Percentiles rank a stretch among this genome's conserved stretches.
phyloP scores from a whole-genome alignment of 2,888 invertebrate species.

The Azorinus chamasolen region DNA sequence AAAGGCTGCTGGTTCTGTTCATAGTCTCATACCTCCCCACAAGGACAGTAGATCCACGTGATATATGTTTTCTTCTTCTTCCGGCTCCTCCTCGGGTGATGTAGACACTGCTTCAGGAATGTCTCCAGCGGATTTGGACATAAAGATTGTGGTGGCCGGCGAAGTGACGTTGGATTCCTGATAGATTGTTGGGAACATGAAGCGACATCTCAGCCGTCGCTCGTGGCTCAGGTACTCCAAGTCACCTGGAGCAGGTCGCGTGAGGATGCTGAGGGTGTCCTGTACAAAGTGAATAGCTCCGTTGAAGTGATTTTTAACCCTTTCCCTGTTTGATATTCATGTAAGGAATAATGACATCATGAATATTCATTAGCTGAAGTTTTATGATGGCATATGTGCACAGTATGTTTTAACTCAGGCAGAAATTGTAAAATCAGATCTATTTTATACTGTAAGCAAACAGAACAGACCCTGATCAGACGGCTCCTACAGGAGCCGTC shows the following conservation, averaged over 20 bases:
- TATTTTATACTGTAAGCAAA: too few species aligned
- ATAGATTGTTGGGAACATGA: conserved; percentile 66
- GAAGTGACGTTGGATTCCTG: conserved; percentile 38
- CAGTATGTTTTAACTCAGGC: too few species aligned
- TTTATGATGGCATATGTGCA: too few species aligned
- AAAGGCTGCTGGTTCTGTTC: too few species aligned
- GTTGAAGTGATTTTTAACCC: too few species aligned
- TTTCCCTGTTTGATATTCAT: too few species aligned
- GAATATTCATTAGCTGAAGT: too few species aligned
- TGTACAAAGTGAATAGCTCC: neutral
- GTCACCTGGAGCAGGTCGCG: conserved; percentile 59
- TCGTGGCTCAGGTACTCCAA: conserved; percentile 41
- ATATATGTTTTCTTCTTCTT: conserved; percentile 22
- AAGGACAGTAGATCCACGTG: conserved; percentile 56
- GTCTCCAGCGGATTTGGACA: conserved; percentile 43
- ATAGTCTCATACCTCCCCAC: conserved; percentile 62
- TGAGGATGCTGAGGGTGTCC: conserved; percentile 51
- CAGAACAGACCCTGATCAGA: too few species aligned
- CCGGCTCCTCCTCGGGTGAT: neutral
- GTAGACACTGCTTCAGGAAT: conserved; percentile 18
- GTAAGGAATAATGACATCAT: too few species aligned
- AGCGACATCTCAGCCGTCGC: conserved; percentile 54
- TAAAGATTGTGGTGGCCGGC: conserved; percentile 42
- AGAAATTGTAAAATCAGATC: too few species aligned
- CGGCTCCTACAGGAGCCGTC: too few species aligned